Evolutionary conservation across 2,113 vertebrate species (phyloP), one percentile per base, ranked within the genome.

Genomic region (Garra rufa): DNA sequence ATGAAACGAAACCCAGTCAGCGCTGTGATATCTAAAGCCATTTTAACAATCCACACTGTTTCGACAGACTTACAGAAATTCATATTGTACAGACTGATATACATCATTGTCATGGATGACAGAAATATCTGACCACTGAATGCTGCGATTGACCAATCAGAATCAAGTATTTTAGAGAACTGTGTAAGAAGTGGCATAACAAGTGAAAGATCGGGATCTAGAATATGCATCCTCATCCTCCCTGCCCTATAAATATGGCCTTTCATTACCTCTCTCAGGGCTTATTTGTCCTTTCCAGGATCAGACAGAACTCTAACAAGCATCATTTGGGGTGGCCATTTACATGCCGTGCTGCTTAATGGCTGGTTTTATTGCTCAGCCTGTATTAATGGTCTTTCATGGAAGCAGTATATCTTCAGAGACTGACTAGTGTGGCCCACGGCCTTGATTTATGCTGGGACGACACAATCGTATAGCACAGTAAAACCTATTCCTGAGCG

Each of bases 331-430:
- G 83, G 67, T 82, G 28, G 81, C 88, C 87, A 88, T 90, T 89
- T 86, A 92, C 89, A 92, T 88, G 88, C 85, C 91, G 90, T 92
- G 89, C 88, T 90, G 90, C 84, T 91, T 91, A 90, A 92, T 74
- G 85, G 84, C 87, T 86, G 85, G 85, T 81, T 76, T 92, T 89
- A 89, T 84, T 74, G 63, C 77, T 90, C 91, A 92, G 88, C 91
- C 87, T 88, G 84, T 89, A 77, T 76, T 85, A 78, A 44, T 46
- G 78, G 70, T 79, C 46, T 69, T 86, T 87, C 80, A 71, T 83
- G 82, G 17, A 85, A 88, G 85, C 85, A 86, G 84, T 59, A 65
- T 82, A 41, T 41, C 50, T 82, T 83, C 86, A 70, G 82, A 80
- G 89, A 82, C 83, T 90, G 82, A 89, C 90, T 89, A 89, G 65